Evolutionary conservation across 2,888 invertebrate genomes (phyloP).

Genomic region (Listrodromus nycthemerus): DNA sequence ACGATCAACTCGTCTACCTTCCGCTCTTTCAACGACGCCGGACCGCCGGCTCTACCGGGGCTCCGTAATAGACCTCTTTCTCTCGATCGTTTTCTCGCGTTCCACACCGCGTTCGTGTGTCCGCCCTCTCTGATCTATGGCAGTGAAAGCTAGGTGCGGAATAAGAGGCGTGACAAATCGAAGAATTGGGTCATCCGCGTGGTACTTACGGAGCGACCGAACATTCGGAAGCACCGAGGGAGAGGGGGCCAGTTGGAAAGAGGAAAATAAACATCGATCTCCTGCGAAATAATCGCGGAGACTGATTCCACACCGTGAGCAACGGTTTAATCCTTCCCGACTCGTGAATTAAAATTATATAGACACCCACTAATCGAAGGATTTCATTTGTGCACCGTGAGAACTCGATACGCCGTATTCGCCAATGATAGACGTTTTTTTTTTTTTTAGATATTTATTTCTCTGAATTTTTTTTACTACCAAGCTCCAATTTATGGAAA

Average conservation of each 20-base stretch:
- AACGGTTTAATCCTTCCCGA: constrained; percentile 5
- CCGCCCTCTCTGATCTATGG: constrained; percentile 74
- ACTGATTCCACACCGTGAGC: neutral
- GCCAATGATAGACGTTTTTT: neutral
- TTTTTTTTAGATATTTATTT: neutral
- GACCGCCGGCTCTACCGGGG: neutral
- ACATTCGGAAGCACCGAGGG: neutral
- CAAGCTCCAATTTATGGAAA: neutral
- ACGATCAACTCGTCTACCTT: constrained; percentile 30
- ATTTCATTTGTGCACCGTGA: neutral
- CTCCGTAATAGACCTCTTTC: constrained; percentile 14
- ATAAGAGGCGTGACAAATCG: constrained; percentile 80
- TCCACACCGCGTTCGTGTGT: constrained; percentile 54
- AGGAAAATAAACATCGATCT: constrained; percentile 8
- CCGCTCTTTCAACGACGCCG: constrained; percentile 25
- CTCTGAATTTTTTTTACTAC: neutral
- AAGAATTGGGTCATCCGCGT: constrained; percentile 77
- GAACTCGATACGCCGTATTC: neutral
- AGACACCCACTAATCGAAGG: neutral
- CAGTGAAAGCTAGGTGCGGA: constrained; percentile 79
- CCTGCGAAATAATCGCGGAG: constrained; percentile 28
- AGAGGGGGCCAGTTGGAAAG: constrained; percentile 10
- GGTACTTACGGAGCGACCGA: constrained; percentile 22
- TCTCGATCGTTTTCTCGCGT: constrained; percentile 26
- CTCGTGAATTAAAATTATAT: neutral